Conservation (phyloP, 2,113 vertebrate species). For the Plecotus auritus region DNA sequence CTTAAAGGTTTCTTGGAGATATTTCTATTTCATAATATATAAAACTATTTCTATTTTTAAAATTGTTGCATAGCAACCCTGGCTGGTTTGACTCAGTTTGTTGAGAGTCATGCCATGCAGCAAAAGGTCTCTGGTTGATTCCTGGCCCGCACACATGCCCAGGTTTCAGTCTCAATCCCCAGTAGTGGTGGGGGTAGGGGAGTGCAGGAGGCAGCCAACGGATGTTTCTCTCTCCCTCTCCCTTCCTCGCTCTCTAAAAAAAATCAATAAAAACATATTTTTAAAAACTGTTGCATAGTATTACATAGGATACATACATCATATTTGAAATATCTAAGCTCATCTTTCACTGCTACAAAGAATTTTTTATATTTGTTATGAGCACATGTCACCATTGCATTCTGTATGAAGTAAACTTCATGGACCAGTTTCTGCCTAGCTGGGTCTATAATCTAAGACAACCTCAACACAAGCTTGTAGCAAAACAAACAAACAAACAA, state of each 20-base stretch:
- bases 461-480: neutral
- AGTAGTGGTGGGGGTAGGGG: too few species aligned
- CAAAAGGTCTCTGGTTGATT: neutral
- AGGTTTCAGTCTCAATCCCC: too few species aligned
- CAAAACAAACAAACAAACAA: neutral
- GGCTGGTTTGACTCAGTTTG: neutral
- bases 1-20: conserved; percentile 37
- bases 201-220: too few species aligned
- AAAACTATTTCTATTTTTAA: conserved; percentile 25
- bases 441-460: conserved; percentile 22
- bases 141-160: too few species aligned
- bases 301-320: neutral
- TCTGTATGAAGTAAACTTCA: conserved; percentile 23
- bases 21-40: conserved; percentile 45
- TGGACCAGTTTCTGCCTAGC: neutral
- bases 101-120: neutral
- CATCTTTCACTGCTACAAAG: conserved; percentile 35
- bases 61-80: neutral
- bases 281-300: neutral
- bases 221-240: too few species aligned
- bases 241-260: too few species aligned
- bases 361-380: conserved; percentile 11
- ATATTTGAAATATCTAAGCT: conserved; percentile 11
- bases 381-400: neutral
- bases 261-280: neutral